These are phyloP conservation scores for Stomatorhinus walkeri DNA, from an alignment of 2,797 vertebrate genomes.

Conservation along the genomic window DNA sequence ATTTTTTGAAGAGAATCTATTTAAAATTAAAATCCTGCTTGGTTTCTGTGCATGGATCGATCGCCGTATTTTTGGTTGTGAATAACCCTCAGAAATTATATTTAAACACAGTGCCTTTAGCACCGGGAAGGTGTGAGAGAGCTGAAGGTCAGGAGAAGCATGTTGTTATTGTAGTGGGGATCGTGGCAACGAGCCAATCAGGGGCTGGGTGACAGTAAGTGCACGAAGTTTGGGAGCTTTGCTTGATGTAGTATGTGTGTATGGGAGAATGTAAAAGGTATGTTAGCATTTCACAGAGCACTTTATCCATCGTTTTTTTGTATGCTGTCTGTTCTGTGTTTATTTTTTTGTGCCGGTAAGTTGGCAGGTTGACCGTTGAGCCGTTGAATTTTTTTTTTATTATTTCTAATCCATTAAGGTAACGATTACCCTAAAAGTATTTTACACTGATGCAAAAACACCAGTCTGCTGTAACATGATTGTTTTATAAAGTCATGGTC, in stretches of 20 bases:
- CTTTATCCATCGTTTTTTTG: background rate
- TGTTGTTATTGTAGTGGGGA: background rate
- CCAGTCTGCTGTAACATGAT: background rate
- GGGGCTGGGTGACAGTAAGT: background rate
- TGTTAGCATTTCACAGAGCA: conserved; percentile 16
- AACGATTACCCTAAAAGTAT: background rate
- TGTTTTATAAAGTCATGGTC: background rate
- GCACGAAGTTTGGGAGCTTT: background rate
- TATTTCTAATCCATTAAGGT: background rate
- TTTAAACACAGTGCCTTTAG: conserved; percentile 12
- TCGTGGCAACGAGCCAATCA: background rate
- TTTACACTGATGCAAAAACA: background rate
- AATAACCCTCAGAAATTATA: background rate
- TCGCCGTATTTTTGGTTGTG: background rate
- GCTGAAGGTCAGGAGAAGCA: background rate
- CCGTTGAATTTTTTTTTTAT: background rate
- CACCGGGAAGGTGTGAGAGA: background rate
- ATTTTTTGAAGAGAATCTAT: background rate
- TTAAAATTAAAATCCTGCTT: background rate
- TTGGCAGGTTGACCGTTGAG: background rate
- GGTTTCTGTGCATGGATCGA: background rate
- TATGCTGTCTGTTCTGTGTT: background rate
- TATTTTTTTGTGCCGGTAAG: background rate
- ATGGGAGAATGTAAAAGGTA: background rate
- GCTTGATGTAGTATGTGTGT: background rate